phyloP scores from a whole-genome alignment of 2,797 vertebrate species.

The Argentina silus region DNA sequence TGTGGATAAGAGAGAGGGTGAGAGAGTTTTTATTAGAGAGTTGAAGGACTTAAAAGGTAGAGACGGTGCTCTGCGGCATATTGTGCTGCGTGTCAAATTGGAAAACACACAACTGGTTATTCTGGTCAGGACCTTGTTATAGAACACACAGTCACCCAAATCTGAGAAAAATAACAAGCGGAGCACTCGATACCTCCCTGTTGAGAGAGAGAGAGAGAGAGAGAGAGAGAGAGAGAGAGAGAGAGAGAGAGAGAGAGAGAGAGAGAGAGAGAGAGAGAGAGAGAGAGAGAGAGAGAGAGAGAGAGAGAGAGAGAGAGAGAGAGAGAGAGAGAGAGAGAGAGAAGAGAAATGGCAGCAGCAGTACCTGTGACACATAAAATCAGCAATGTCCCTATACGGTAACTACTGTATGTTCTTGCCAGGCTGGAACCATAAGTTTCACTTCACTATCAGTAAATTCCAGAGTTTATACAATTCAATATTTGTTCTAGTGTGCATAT shows the following conservation, averaged over 20 bases:
- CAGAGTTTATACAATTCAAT: too few relatives aligned
- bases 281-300: not conserved
- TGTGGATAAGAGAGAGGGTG: not conserved
- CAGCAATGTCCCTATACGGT: too few relatives aligned
- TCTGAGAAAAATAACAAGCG: slow-evolving; percentile 4
- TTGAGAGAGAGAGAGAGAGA: slow-evolving; percentile 6
- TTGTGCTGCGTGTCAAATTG: not conserved
- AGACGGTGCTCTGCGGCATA: not conserved
- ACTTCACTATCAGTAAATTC: too few relatives aligned
- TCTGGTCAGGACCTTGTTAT: slow-evolving; percentile 19
- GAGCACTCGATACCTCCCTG: not conserved
- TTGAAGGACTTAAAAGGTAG: not conserved
- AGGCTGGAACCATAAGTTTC: too few relatives aligned
- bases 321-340: too few relatives aligned
- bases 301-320: not conserved
- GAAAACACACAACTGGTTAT: slow-evolving; percentile 18
- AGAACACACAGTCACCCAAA: not conserved
- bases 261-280: not conserved
- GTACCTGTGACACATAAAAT: too few relatives aligned
- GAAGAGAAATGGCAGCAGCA: too few relatives aligned
- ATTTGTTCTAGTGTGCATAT: not conserved
- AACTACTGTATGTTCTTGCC: too few relatives aligned
- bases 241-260: not conserved
- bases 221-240: slow-evolving; percentile 1
- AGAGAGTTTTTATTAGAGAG: not conserved